phyloP scores from a whole-genome alignment of 2,797 vertebrate species.

The Pterois miles region DNA sequence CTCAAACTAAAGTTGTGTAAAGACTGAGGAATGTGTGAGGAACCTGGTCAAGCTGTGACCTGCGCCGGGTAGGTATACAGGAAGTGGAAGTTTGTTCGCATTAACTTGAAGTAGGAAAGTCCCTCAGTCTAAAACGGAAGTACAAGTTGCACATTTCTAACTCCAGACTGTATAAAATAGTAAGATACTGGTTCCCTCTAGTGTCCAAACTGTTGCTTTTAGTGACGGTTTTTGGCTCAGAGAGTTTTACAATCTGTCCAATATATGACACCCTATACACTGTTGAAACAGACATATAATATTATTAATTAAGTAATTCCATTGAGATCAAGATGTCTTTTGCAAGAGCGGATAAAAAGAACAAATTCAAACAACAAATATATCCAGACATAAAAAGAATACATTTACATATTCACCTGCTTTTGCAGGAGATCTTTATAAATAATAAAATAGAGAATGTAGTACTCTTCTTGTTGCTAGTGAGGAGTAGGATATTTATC shows the following conservation, averaged over 20 bases:
- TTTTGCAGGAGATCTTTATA: neutral
- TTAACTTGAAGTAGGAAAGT: constrained; percentile 32
- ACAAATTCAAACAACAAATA: no score
- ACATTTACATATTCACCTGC: no score
- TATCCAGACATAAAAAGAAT: no score
- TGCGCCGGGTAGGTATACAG: neutral
- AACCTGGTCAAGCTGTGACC: constrained; percentile 10
- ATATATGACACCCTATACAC: neutral
- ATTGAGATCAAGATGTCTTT: no score
- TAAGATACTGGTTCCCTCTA: neutral
- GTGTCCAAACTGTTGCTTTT: neutral
- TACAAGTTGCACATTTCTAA: neutral
- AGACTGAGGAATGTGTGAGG: constrained; percentile 5
- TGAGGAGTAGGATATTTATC: neutral
- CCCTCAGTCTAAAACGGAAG: neutral
- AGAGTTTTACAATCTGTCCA: neutral
- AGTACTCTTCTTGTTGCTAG: neutral
- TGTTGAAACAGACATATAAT: neutral
- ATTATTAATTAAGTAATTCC: neutral
- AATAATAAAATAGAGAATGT: neutral
- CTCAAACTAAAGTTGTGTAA: constrained; percentile 5
- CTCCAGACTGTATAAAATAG: neutral
- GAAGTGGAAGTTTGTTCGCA: constrained; percentile 1
- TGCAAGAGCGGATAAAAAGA: no score
- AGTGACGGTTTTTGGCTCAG: neutral